These are phyloP conservation scores for Pollenia angustigena DNA, from an alignment of 2,888 invertebrate species.

Conservation along the genomic window DNA sequence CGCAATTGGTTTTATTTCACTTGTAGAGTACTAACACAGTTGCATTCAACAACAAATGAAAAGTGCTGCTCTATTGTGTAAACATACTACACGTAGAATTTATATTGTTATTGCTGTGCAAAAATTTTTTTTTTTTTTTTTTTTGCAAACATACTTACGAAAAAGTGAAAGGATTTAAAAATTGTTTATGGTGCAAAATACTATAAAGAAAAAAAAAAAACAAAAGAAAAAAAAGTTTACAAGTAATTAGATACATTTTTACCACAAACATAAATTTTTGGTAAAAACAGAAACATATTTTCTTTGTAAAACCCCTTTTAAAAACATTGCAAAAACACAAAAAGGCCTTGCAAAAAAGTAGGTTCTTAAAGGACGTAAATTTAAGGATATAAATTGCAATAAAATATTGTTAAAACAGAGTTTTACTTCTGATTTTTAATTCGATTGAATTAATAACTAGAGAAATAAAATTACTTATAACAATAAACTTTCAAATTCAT, in stretches of 20 bases:
- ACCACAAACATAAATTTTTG: conserved; percentile 11
- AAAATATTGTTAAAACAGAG: too few relatives aligned
- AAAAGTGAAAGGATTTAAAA: conserved; percentile 59
- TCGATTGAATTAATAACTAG: too few relatives aligned
- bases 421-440: too few relatives aligned
- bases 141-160: conserved; percentile 8
- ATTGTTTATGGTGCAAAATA: conserved; percentile 51
- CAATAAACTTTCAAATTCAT: not conserved
- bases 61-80: not conserved
- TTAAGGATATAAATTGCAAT: not conserved
- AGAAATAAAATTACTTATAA: not conserved
- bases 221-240: conserved; percentile 28
- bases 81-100: not conserved
- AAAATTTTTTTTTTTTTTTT: conserved; percentile 2
- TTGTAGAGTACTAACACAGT: not conserved
- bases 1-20: too few relatives aligned
- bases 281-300: conserved; percentile 28
- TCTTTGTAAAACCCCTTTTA: conserved; percentile 1
- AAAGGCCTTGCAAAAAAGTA: not conserved
- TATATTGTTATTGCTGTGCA: conserved; percentile 19
- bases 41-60: not conserved
- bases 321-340: not conserved
- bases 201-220: conserved; percentile 41
- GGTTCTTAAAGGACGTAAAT: not conserved
- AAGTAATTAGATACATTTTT: conserved; percentile 60